These are phyloP conservation scores for Neoitamus cyanurus DNA, from an alignment of 2,888 invertebrate species.

Conservation along the genomic window DNA sequence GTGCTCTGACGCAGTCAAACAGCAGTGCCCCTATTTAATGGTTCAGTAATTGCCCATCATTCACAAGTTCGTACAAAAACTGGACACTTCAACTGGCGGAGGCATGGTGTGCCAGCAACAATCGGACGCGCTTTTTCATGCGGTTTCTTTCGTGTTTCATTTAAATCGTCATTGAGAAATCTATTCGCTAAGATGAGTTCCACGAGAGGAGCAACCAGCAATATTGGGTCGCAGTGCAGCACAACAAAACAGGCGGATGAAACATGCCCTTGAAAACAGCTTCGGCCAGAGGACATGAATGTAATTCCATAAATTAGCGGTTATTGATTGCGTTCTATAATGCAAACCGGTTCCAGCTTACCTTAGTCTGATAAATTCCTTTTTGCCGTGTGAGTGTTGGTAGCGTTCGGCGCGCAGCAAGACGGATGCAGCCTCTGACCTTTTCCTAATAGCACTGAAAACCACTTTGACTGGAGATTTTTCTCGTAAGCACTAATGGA, in stretches of 20 bases:
- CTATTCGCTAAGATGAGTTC: neutral
- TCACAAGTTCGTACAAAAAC: neutral
- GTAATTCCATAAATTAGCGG: constrained; percentile 43
- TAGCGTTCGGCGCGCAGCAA: neutral
- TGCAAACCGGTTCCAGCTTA: constrained; percentile 30
- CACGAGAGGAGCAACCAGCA: neutral
- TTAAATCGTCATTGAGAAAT: constrained; percentile 30
- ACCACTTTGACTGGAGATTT: neutral
- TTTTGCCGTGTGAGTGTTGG: neutral
- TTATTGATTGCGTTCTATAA: constrained; percentile 24
- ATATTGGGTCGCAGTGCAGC: constrained; percentile 9
- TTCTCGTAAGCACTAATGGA: neutral
- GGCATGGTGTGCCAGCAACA: neutral
- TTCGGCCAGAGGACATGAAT: constrained; percentile 29
- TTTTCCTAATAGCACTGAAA: constrained; percentile 10
- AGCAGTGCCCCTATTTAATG: constrained; percentile 20
- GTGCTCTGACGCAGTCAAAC: neutral
- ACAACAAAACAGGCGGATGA: neutral
- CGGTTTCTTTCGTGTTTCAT: neutral
- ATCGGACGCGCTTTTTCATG: constrained; percentile 11
- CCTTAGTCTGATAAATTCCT: constrained; percentile 30
- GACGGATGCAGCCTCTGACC: constrained; percentile 27
- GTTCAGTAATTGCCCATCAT: constrained; percentile 10
- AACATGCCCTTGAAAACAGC: constrained; percentile 27
- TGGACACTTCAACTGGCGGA: neutral